Base-by-base conservation (phyloP, 2,888 invertebrate genomes). In the Euproctis similis region DNA sequence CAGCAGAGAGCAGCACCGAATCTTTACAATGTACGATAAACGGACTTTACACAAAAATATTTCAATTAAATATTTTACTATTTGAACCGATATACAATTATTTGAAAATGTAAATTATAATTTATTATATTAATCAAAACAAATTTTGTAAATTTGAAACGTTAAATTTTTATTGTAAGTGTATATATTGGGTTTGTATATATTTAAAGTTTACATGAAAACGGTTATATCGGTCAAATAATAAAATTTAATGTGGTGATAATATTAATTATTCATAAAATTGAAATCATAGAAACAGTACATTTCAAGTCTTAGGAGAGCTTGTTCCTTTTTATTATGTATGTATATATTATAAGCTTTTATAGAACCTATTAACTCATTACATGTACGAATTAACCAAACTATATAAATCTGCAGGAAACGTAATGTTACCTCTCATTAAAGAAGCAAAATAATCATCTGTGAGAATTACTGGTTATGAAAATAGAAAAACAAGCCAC, bases 1-100 rank as follows among this genome's bases (percentile, higher is more conserved):
- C 88, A 89, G 61, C 85, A 71, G 61, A 78, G 88, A 59, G 88
- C 88, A 75, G 87, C 87, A 77, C 88, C 88, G 63, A 88, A 88
- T 76, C 73, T 85, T 67, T 85, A 85, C 74, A 85, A 82, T 72
- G 74, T 82, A 39, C 85, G 85, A 59, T 78, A 36, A 68, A 46
- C 24, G 41, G 35, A 53, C 48, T 46, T 20, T 38, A 20, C 24
- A 29, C 25, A 24, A 18, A 10, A 16, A 21, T 8, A 11, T 11
- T 19, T n/a, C 21, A 20, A 6, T 4, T 10, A 13, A 6, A 6
- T 8, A 6, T 7, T 12, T 26, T 29, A 19, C 26, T 34, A 30
- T 30, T 27, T 34, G 30, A n/a, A 24, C 18, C 27, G 26, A 26
- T 12, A 9, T 18, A 12, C 8, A 27, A n/a, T n/a, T n/a, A n/a